These are phyloP conservation scores for Etheostoma spectabile DNA, from an alignment of 2,113 vertebrate genomes.

Conservation along the genomic window DNA sequence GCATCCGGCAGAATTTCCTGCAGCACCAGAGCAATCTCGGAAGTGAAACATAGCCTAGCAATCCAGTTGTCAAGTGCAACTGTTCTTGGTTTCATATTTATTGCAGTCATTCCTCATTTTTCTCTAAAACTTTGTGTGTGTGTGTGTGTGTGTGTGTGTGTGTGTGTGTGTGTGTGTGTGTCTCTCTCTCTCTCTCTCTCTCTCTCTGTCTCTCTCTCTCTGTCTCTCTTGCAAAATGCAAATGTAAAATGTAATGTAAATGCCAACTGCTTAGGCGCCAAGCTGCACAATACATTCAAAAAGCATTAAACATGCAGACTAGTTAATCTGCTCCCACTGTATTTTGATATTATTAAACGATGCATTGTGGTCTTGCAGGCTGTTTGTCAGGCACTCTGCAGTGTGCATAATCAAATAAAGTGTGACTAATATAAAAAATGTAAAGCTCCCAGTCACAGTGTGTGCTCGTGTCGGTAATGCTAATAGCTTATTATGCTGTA, in stretches of 20 bases:
- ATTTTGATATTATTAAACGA: slow-evolving; percentile 46
- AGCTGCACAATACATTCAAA: slow-evolving; percentile 20
- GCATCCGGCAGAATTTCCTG: too few relatives aligned
- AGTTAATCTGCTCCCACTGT: slow-evolving; percentile 51
- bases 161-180: too few relatives aligned
- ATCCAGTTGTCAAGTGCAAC: not conserved
- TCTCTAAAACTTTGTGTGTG: too few relatives aligned
- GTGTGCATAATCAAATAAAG: slow-evolving; percentile 65
- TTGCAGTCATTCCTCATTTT: not conserved
- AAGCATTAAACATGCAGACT: slow-evolving; percentile 36
- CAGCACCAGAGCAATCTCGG: too few relatives aligned
- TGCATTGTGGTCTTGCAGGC: slow-evolving; percentile 24
- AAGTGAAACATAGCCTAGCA: not conserved
- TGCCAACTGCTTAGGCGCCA: slow-evolving; percentile 11
- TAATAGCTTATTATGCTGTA: slow-evolving; percentile 69
- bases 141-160: too few relatives aligned
- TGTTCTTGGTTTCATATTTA: not conserved
- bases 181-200: not conserved
- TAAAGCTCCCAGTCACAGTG: slow-evolving; percentile 36
- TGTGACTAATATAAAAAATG: slow-evolving; percentile 44
- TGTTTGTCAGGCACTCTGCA: slow-evolving; percentile 35
- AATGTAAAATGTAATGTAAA: slow-evolving; percentile 40
- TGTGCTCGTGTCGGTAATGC: slow-evolving; percentile 48
- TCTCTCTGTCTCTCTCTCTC: not conserved
- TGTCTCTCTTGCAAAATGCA: slow-evolving; percentile 3